Conservation (phyloP, 2,797 vertebrate genomes). For the Pipistrellus pipistrellus region DNA sequence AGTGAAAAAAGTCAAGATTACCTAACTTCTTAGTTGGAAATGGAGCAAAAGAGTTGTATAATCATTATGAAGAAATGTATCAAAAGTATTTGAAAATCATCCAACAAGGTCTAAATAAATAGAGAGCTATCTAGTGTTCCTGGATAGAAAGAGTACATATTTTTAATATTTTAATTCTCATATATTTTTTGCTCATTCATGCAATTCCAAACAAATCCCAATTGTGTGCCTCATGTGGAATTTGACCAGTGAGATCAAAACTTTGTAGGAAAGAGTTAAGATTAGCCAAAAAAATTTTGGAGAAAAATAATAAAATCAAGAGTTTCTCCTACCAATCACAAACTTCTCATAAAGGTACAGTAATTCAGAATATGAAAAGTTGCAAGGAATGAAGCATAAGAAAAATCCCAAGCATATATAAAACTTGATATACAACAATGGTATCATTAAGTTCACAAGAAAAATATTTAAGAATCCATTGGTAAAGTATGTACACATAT, state of each 20-base stretch:
- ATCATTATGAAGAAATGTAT: neutral
- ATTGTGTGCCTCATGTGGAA: neutral
- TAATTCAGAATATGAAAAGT: neutral
- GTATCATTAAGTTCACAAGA: neutral
- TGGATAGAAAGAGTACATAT: neutral
- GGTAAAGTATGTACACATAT: too few relatives aligned
- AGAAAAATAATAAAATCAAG: neutral
- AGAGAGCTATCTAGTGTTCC: neutral
- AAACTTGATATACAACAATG: neutral
- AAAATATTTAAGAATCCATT: neutral
- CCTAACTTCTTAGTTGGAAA: neutral
- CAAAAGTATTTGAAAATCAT: neutral
- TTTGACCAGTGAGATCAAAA: neutral
- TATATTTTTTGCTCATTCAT: neutral
- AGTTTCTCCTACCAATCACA: neutral
- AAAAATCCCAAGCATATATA: neutral
- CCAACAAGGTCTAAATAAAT: neutral
- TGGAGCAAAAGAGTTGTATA: neutral
- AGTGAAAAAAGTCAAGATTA: slow-evolving; percentile 15
- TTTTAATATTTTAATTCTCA: neutral
- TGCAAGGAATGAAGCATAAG: neutral
- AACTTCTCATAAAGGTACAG: neutral
- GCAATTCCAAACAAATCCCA: neutral
- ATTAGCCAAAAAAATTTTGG: neutral
- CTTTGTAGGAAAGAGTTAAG: neutral